These are phyloP conservation scores for Acanthosepion esculentum DNA, from an alignment of 2,888 invertebrate genomes.

Conservation along the genomic window DNA sequence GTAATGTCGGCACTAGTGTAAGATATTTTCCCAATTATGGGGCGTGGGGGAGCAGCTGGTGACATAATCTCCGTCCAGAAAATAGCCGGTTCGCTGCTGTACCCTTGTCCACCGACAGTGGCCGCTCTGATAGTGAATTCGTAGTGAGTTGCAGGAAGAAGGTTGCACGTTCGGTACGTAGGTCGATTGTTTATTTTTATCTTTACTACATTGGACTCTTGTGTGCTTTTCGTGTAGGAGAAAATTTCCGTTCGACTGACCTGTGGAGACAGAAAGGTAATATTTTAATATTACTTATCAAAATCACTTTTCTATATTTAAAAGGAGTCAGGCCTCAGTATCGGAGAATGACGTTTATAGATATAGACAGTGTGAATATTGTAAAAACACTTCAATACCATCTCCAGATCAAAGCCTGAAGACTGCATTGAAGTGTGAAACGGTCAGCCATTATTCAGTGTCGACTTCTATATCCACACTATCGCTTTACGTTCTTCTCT, in stretches of 20 bases:
- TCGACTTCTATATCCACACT: too few relatives aligned
- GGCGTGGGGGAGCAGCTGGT: constrained; percentile 82
- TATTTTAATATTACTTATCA: neutral
- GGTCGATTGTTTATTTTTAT: neutral
- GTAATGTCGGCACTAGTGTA: constrained; percentile 81
- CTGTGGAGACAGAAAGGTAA: neutral
- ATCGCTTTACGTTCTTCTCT: too few relatives aligned
- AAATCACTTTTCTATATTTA: too few relatives aligned
- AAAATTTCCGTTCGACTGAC: neutral
- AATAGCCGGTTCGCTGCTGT: constrained; percentile 76
- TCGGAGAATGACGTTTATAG: too few relatives aligned
- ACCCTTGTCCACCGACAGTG: constrained; percentile 77
- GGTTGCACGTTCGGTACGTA: constrained; percentile 69
- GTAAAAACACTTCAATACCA: too few relatives aligned
- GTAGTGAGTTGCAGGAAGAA: constrained; percentile 86
- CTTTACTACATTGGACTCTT: neutral
- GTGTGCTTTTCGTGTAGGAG: neutral
- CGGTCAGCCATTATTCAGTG: too few relatives aligned
- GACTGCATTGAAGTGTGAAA: too few relatives aligned
- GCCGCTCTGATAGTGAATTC: constrained; percentile 83
- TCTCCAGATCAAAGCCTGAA: too few relatives aligned
- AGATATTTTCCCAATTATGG: constrained; percentile 80
- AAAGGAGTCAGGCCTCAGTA: too few relatives aligned
- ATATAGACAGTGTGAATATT: too few relatives aligned
- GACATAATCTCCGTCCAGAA: constrained; percentile 84